These are phyloP conservation scores for Acrocephalus kingi DNA, from an alignment of 2,113 vertebrate species.

Conservation along the genomic window DNA sequence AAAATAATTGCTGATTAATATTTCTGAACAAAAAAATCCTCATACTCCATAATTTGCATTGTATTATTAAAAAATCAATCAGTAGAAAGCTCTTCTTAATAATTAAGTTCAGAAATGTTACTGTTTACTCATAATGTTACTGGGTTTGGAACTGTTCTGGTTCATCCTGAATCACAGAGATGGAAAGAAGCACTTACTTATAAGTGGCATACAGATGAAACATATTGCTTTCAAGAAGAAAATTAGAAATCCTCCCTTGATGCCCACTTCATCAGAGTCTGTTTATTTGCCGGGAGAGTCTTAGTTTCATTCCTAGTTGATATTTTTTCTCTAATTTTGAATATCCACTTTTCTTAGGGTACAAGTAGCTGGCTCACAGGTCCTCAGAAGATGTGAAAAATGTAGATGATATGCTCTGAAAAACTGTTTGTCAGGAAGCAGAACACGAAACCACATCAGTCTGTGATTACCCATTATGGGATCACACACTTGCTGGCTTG, in stretches of 20 bases:
- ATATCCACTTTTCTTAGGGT: background rate
- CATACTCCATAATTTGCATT: background rate
- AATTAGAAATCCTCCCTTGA: slow-evolving; percentile 37
- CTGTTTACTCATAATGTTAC: background rate
- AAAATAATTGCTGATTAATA: slow-evolving; percentile 15
- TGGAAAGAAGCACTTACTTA: background rate
- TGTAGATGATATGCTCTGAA: background rate
- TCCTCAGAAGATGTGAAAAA: background rate
- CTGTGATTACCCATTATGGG: background rate
- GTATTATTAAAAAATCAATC: slow-evolving; percentile 8
- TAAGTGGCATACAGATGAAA: slow-evolving; percentile 1
- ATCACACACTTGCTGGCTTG: background rate
- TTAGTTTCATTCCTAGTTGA: background rate
- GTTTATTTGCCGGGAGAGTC: slow-evolving; percentile 10
- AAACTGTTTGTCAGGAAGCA: background rate
- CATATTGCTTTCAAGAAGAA: slow-evolving; percentile 34
- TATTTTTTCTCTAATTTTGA: slow-evolving; percentile 10
- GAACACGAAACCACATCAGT: background rate
- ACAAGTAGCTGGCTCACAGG: background rate
- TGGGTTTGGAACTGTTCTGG: background rate
- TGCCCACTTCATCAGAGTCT: slow-evolving; percentile 29
- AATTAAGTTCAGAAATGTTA: background rate
- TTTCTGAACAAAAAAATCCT: background rate
- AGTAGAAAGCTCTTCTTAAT: background rate
- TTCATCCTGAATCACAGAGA: background rate